Evolutionary conservation across 2,797 vertebrate species (phyloP), one percentile per base, ranked within the genome.

Genomic region (Takifugu rubripes): DNA sequence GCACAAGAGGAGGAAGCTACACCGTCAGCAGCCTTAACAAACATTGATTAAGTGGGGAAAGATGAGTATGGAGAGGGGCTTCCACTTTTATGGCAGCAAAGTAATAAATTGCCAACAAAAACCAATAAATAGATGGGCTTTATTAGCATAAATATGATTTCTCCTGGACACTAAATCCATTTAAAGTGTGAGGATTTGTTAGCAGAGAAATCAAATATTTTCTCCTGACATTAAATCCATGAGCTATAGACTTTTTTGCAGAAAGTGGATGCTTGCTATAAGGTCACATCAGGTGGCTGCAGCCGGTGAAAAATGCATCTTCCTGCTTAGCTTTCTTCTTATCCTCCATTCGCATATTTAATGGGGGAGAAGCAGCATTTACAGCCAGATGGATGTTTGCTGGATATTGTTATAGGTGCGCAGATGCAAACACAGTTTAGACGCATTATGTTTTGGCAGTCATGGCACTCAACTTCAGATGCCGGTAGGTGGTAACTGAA

Each of bases 171-270:
- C 70, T 74, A 83, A 89, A 89, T 88, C 88, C 52, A 87, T 89
- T 83, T 66, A 75, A 81, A 79, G 69, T 73, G 74, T 75, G 76
- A 84, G 68, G 75, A 87, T 87, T 85, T 80, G 77, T 78, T 85
- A 73, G 77, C 82, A 82, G 78, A 87, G 84, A 90, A 85, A 90
- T 84, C 82, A 64, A 59, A 85, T 84, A 77, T 87, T 81, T 90
- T 68, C 66, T 62, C 65, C 40, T 70, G 86, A 86, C 86, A 55
- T 55, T 46, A 86, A 88, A 90, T 90, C 88, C 51, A 88, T 90
- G 81, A 64, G 51, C 68, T 84, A 87, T 84, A 68, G 87, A 88
- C 80, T 85, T 88, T 21, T 84, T 76, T 74, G 74, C 54, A 64
- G 83, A 81, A 81, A 74, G 73, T 5, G 47, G 72, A 83, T 83